These are phyloP conservation scores for Rhagonycha fulva DNA, from an alignment of 2,888 invertebrate species.

Conservation along the genomic window DNA sequence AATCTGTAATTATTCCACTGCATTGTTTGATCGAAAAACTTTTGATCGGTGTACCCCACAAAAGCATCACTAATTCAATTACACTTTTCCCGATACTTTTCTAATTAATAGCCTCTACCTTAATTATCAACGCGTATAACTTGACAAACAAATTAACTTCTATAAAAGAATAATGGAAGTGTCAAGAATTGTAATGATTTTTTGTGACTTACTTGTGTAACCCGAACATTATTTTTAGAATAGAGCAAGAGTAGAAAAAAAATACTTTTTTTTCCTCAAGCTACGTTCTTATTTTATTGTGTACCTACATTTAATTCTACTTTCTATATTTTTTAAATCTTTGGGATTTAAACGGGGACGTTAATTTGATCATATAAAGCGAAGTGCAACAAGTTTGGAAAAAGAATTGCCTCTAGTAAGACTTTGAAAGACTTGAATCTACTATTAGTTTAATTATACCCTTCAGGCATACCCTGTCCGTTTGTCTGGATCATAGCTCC, in stretches of 20 bases:
- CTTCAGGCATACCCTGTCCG: conserved; percentile 48
- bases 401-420: conserved; percentile 25
- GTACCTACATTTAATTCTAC: neutral
- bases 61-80: neutral
- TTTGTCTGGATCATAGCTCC: conserved; percentile 42
- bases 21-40: neutral
- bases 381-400: conserved; percentile 19
- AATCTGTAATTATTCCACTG: neutral
- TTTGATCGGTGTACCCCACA: neutral
- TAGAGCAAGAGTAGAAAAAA: too few species aligned
- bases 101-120: neutral
- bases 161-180: neutral
- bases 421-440: conserved; percentile 41
- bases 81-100: neutral
- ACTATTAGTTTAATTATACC: conserved; percentile 56
- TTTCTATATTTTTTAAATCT: neutral
- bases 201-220: neutral
- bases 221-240: neutral
- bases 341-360: neutral
- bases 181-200: neutral
- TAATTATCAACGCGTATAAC: neutral
- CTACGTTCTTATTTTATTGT: neutral
- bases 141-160: neutral
- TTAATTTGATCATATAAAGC: conserved; percentile 6
- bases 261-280: neutral